Evolutionary conservation across 2,797 vertebrate genomes (phyloP), one percentile per base, ranked within the genome.

Genomic region (Pelobates cultripes): DNA sequence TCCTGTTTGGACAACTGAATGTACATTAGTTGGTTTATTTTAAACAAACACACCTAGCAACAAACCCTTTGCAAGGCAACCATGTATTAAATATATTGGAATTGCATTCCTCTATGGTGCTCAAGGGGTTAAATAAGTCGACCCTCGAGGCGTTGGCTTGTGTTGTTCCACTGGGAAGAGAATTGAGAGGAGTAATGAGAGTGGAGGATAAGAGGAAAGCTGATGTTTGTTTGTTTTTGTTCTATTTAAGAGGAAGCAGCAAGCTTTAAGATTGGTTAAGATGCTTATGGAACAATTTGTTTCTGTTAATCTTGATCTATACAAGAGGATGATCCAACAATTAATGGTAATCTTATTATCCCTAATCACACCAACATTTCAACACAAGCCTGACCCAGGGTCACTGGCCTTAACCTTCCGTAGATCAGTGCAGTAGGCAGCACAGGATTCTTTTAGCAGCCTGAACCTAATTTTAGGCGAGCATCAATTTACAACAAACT

Each of bases 241-340:
- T 55, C 60, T 40, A 53, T 74, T 78, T 83, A 83, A 64, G 57
- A 53, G 63, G 43, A 13, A 63, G 3, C 12, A 53, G 12, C 40
- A 6, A 66, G 67, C 71, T 75, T 75, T 63, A 55, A 40, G 53
- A 43, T 4, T 51, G 43, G 64, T 41, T 83, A 79, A 83, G 77
- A 64, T 79, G 69, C 71, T 83, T 83, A 75, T 9, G 7, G 42
- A 61, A 75, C 42, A 75, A 14, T 79, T 83, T 83, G 57, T 51
- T 12, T 75, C 61, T 75, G 51, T 70, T 75, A 78, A 83, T 83
- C 77, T 72, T 75, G n/a, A 17, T 75, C 55, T 66, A 40, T 13
- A 75, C 44, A 83, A 57, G 71, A 44, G 77, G 82, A 83, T 83
- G 63, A 83, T 83, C 82, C 77, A 10, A 6, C 15, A 75, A 44